Percentiles rank a stretch among this genome's conserved stretches.
phyloP scores from a whole-genome alignment of 2,888 invertebrate genomes.

The Lysandra coridon region DNA sequence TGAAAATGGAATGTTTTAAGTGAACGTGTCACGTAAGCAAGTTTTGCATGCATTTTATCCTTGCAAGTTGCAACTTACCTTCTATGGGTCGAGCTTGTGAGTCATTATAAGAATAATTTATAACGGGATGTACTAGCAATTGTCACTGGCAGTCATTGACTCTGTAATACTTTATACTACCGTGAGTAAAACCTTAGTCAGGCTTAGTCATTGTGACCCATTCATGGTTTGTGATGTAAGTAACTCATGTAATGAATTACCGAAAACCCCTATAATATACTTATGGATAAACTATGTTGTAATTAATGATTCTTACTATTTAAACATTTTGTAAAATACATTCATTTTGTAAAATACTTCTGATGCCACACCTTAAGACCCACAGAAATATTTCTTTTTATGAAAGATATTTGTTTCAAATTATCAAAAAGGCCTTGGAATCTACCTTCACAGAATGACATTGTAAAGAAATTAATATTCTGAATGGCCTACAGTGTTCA shows the following conservation, averaged over 20 bases:
- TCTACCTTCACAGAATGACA: slow-evolving; percentile 10
- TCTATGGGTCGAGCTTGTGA: slow-evolving; percentile 52
- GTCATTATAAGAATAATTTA: slow-evolving; percentile 64
- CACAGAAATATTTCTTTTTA: neutral
- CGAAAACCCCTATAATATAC: neutral
- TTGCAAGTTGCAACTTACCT: slow-evolving; percentile 41
- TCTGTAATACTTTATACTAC: slow-evolving; percentile 51
- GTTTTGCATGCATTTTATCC: slow-evolving; percentile 42
- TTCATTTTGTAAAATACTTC: neutral
- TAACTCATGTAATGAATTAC: slow-evolving; percentile 26
- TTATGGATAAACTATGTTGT: neutral
- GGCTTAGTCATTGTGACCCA: slow-evolving; percentile 37
- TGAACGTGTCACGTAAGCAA: slow-evolving; percentile 47
- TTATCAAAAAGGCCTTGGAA: neutral
- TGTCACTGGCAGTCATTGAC: slow-evolving; percentile 69
- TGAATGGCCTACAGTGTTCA: neutral
- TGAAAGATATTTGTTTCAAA: neutral
- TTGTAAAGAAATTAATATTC: neutral
- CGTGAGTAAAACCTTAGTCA: neutral
- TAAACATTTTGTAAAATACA: neutral
- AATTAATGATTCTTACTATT: neutral
- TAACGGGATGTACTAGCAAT: slow-evolving; percentile 63
- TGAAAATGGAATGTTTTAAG: slow-evolving; percentile 18
- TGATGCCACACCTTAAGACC: neutral
- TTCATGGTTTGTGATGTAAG: neutral